Base-by-base conservation (phyloP, 2,797 vertebrate genomes). In the Cossypha niveicapilla region DNA sequence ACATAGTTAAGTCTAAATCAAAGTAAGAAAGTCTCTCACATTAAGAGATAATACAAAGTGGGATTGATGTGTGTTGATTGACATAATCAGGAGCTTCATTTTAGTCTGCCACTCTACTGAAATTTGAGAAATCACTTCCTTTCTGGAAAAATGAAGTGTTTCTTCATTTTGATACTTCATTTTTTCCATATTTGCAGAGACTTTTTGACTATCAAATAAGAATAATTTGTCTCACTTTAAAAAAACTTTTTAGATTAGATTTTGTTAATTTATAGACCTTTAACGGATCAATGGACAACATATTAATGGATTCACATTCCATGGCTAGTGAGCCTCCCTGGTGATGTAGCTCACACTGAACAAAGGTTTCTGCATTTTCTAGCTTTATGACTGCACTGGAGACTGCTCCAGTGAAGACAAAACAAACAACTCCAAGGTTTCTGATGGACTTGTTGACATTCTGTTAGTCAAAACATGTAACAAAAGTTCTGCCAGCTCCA, bases 381-480 rank as follows among this genome's bases (percentile, higher is more conserved):
- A 74, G 30, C 41, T 50, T 65, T 50, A 56, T 34, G 34, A 66
- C 70, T 86, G 65, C 61, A 58, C 65, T 81, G 91, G 90, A 97
- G 76, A 61, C 27, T 57, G 78, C 84, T 93, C 65, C 83, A 92
- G 62, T 84, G 86, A 95, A 92, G 72, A 95, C 74, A 70, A 83
- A 91, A 92, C 70, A 88, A 91, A 83, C 34, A 92, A 54, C 89
- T 93, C 80, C 67, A 70, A 51, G 27, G 66, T 86, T 86, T 95
- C 84, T 90, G 82, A 82, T 83, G 76, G 75, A 83, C 78, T 96
- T 91, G 76, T 24, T 93, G 94, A 92, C 85, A 92, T 81, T 92
- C 90, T 78, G 47, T 93, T 77, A 57, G 86, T 75, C 88, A 94
- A 93, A 96, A 91, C 73, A 93, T n/a, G 30, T 37, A 88, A 60